Conservation (phyloP, 2,797 vertebrate genomes). For the Picus viridis region DNA sequence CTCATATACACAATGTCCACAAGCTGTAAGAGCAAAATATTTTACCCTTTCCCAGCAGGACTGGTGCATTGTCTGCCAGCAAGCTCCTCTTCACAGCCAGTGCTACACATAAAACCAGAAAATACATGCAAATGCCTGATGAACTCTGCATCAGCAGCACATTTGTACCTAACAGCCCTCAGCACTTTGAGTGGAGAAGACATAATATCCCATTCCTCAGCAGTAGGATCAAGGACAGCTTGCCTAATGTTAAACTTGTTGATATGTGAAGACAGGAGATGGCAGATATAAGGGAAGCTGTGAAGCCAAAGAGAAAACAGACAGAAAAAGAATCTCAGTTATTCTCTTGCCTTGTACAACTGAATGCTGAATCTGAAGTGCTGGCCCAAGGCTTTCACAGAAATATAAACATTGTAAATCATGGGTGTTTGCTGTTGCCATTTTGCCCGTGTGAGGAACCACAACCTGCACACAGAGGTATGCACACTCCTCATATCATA, state of each 20-base stretch:
- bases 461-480: background rate
- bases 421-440: background rate
- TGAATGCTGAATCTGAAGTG: background rate
- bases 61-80: background rate
- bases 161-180: background rate
- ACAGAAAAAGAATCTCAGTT: background rate
- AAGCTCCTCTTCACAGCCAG: background rate
- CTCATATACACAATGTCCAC: background rate
- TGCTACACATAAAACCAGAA: background rate
- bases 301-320: slow-evolving; percentile 29
- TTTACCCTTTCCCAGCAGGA: background rate
- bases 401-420: background rate
- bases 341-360: background rate
- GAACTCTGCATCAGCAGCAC: background rate
- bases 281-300: slow-evolving; percentile 1
- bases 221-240: background rate
- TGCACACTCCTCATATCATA: background rate
- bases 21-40: background rate
- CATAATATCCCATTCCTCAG: background rate
- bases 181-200: background rate
- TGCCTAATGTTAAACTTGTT: background rate
- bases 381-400: background rate
- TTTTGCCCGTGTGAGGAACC: background rate
- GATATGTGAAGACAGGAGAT: background rate
- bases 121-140: background rate